phyloP scores from a whole-genome alignment of 2,797 vertebrate genomes.

The Urophycis tenuis region DNA sequence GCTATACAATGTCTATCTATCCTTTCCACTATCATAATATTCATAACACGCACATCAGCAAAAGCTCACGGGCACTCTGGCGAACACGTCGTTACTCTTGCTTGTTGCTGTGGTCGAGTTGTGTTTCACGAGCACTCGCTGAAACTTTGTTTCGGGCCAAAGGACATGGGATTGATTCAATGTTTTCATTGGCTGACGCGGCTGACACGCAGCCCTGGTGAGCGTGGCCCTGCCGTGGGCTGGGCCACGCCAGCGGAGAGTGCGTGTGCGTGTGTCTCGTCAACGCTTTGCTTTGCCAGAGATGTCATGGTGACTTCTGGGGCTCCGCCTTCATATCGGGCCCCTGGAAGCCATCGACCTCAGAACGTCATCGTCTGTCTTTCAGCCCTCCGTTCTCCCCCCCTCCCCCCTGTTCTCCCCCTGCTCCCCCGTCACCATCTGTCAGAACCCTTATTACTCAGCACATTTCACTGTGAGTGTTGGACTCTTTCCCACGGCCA shows the following conservation, averaged over 20 bases:
- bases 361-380: neutral
- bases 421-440: neutral
- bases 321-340: neutral
- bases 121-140: neutral
- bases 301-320: neutral
- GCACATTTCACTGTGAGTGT: neutral
- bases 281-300: neutral
- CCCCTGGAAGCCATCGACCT: neutral
- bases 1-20: too few relatives aligned
- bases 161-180: neutral
- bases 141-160: neutral
- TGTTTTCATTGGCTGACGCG: neutral
- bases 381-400: neutral
- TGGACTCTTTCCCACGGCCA: neutral
- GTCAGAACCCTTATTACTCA: neutral
- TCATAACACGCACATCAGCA: neutral
- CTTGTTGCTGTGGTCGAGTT: neutral
- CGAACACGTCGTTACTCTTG: neutral
- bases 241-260: neutral
- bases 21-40: conserved; percentile 6
- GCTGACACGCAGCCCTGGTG: too few relatives aligned
- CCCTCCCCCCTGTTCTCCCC: neutral
- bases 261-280: neutral
- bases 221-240: neutral
- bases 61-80: neutral